Evolutionary conservation across 2,113 vertebrate genomes (phyloP).

Genomic region (Thunnus maccoyii): DNA sequence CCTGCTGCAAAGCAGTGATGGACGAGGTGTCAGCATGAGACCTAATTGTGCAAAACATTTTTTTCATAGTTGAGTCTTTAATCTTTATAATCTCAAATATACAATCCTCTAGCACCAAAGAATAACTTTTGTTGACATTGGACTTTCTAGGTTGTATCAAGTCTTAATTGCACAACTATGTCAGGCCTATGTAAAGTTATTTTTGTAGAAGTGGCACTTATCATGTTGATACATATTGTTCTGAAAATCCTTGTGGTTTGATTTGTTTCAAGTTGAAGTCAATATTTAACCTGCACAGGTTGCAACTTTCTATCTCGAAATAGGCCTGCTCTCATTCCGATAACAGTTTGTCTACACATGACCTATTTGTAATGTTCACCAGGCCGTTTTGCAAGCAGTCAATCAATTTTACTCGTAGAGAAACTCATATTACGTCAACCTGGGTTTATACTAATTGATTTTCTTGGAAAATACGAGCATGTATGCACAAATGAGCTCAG

Average conservation of each 20-base stretch:
- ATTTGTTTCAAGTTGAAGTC: constrained; percentile 15
- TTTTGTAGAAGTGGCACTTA: background rate
- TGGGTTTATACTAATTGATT: constrained; percentile 53
- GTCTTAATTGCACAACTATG: constrained; percentile 6
- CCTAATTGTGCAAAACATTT: background rate
- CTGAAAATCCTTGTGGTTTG: background rate
- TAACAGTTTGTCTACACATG: constrained; percentile 23
- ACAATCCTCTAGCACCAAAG: background rate
- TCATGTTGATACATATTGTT: constrained; percentile 9
- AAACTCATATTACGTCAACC: constrained; percentile 54
- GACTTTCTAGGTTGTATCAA: no score
- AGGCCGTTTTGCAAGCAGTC: constrained; percentile 23
- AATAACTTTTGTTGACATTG: background rate
- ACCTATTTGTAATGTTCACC: constrained; percentile 48
- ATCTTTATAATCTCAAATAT: background rate
- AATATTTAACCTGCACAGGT: constrained; percentile 29
- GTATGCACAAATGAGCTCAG: constrained; percentile 22
- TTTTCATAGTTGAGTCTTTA: background rate
- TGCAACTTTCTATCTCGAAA: constrained; percentile 2
- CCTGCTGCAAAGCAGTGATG: constrained; percentile 1
- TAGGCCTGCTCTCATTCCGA: constrained; percentile 4
- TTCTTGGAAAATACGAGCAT: constrained; percentile 25
- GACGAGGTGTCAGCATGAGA: background rate
- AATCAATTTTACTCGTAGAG: constrained; percentile 54
- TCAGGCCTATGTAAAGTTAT: background rate